Evolutionary conservation across 2,113 vertebrate genomes (phyloP).

Genomic region (Budorcas taxicolor): DNA sequence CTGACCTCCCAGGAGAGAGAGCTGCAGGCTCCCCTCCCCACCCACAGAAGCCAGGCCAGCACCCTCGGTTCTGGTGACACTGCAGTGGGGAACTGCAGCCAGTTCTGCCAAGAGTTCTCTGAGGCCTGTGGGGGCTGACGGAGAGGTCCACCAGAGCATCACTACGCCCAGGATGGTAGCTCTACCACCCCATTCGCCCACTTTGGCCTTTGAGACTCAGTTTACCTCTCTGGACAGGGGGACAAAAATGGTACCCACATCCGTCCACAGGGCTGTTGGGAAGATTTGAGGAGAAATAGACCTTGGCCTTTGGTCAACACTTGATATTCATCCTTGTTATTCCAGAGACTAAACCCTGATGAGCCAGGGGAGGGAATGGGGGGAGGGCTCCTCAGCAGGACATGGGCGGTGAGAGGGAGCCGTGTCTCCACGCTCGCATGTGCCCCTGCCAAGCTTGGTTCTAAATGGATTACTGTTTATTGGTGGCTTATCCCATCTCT

Average conservation of each 20-base stretch:
- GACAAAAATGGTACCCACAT: fast-evolving
- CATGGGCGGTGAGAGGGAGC: not conserved
- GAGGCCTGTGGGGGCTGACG: not conserved
- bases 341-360: not conserved
- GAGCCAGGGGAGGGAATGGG: not conserved
- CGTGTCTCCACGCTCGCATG: fast-evolving
- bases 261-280: fast-evolving
- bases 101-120: not conserved
- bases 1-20: not conserved
- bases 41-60: not conserved
- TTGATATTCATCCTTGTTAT: fast-evolving
- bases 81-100: not conserved
- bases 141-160: not conserved
- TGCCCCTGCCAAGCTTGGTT: not conserved
- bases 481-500: constrained; percentile 53
- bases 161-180: not conserved
- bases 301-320: not conserved
- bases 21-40: not conserved
- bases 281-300: not conserved
- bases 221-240: not conserved
- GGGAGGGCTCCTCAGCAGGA: not conserved
- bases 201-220: not conserved
- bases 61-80: not conserved
- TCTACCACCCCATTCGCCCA: no score
- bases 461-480: constrained; percentile 60